A percentile compares a stretch with the other conserved stretches of the same genome.
Evolutionary conservation across 2,888 invertebrate genomes (phyloP).

Genomic region (Sipha maydis): DNA sequence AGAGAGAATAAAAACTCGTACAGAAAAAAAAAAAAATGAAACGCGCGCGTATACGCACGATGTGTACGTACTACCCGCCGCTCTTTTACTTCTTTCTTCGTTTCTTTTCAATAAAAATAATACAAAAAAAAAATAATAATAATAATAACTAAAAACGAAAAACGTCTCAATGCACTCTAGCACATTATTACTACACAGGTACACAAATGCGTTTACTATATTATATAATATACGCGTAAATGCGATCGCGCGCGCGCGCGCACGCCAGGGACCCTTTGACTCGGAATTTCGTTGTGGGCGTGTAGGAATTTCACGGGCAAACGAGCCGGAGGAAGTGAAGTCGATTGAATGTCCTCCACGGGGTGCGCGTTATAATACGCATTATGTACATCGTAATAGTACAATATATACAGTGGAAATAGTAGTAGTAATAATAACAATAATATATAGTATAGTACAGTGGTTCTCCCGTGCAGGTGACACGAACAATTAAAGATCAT

Average conservation of each 20-base stretch:
- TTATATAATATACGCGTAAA: not conserved
- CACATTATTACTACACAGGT: too few relatives aligned
- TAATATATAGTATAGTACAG: not conserved
- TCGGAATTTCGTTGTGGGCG: slow-evolving; percentile 44
- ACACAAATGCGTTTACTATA: too few relatives aligned
- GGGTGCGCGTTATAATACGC: slow-evolving; percentile 30
- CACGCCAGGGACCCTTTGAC: slow-evolving; percentile 20
- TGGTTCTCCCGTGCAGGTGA: slow-evolving; percentile 20
- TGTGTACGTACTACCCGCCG: too few relatives aligned
- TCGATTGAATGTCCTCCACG: slow-evolving; percentile 55
- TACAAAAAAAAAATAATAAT: too few relatives aligned
- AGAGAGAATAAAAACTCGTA: not conserved
- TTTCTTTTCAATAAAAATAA: not conserved
- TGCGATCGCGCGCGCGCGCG: not conserved
- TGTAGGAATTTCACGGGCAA: slow-evolving; percentile 60
- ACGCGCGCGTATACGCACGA: not conserved
- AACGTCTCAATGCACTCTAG: not conserved
- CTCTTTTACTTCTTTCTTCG: not conserved
- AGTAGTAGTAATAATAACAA: not conserved
- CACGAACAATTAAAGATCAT: slow-evolving; percentile 25
- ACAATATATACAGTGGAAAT: too few relatives aligned
- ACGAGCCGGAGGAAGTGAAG: slow-evolving; percentile 58
- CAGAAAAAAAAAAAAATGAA: not conserved
- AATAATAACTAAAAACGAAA: not conserved
- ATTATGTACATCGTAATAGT: too few relatives aligned